phyloP scores from a whole-genome alignment of 2,888 invertebrate genomes.

The Drosophila merina region DNA sequence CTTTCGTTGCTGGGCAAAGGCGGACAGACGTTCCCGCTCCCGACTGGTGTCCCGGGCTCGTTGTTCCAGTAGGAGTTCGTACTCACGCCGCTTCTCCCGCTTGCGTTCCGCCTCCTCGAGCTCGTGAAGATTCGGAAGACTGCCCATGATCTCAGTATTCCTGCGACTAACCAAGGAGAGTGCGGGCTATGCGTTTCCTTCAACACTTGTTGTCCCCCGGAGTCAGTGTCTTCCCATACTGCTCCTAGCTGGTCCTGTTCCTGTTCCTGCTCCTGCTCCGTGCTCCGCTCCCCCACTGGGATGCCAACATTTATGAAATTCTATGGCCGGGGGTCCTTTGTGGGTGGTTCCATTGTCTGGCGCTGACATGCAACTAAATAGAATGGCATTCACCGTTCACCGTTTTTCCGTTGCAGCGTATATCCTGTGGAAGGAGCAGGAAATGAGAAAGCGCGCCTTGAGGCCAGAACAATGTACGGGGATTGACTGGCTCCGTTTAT shows the following conservation, averaged over 20 bases:
- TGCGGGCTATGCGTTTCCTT: background rate
- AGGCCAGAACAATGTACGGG: background rate
- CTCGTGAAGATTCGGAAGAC: constrained; percentile 88
- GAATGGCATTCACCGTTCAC: background rate
- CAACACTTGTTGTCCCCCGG: background rate
- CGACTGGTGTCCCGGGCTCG: constrained; percentile 80
- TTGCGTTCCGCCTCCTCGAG: constrained; percentile 84
- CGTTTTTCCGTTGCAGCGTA: constrained; percentile 8
- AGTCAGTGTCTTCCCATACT: background rate
- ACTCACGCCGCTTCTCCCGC: constrained; percentile 81
- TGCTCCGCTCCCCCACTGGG: background rate
- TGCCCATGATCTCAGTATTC: constrained; percentile 85
- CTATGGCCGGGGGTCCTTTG: constrained; percentile 10
- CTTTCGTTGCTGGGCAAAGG: constrained; percentile 79
- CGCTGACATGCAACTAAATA: constrained; percentile 24
- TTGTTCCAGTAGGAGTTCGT: constrained; percentile 78
- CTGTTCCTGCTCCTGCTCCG: background rate
- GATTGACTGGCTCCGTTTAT: background rate
- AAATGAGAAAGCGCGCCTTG: constrained; percentile 4
- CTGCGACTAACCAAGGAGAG: background rate
- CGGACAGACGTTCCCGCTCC: constrained; percentile 80
- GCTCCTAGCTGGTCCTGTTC: background rate
- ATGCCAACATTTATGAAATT: background rate
- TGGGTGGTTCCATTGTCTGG: constrained; percentile 61
- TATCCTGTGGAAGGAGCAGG: constrained; percentile 15